Base-by-base conservation (phyloP, 1,140 invertebrate species). In the Monochamus saltuarius region DNA sequence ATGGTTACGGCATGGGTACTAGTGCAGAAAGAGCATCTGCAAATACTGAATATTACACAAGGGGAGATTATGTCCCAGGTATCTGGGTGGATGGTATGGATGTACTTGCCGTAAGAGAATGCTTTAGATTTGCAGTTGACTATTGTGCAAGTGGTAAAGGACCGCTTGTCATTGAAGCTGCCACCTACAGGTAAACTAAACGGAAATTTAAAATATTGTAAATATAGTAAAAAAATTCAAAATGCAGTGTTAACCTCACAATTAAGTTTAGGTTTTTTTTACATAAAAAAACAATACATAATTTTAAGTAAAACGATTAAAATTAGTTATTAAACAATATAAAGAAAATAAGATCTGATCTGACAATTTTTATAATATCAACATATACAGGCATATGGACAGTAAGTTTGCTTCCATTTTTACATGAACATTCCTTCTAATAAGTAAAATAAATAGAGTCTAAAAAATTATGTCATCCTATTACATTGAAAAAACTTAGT, bases 11-110 rank as follows among this genome's bases (percentile, higher is more conserved):
- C 49, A 99, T 99, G 97, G 97, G 97, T 47, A 99, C 97, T 2
- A 92, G 91, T 68, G 83, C 85, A 4, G 92, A 95, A 58, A 82
- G 97, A 63, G 85, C 95, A 0, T 87, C 97, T 0, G 94, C 94
- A 4, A 91, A 84, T 67, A 91, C 91, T 0, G 86, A 92, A 22
- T 69, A 61, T 98, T 97, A 79, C 98, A 97, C 76, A 90, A 91
- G 0, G 83, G 97, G 97, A 54, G 97, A 99, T 81, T 98, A 91
- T 73, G 79, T 99, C 68, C 97, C 97, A 64, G 97, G 97, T 64
- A 84, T 92, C 55, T 89, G 87, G 87, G 87, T 98, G 47, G 97
- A 99, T 82, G 97, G 95, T 69, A 99, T 99, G 97, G 96, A 99
- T 79, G 89, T 99, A 1, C 75, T 99, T 29, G 94, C 94, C 40